Conservation (phyloP, 37 sponge, comb jelly and placozoan genomes). For the Chondrosia reniformis region DNA sequence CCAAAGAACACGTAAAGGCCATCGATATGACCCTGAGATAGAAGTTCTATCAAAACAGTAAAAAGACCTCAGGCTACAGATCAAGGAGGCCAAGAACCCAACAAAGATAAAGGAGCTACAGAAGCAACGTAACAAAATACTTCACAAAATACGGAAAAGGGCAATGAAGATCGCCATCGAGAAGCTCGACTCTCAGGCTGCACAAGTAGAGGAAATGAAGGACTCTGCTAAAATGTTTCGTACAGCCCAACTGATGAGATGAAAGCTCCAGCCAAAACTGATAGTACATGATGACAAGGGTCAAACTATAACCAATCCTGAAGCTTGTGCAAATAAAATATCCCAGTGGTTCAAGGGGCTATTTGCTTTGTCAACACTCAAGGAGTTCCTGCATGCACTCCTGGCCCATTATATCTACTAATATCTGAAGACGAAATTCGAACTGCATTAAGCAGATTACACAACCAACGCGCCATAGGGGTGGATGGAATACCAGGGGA, state of each 20-base stretch:
- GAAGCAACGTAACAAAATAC: conserved; percentile 12
- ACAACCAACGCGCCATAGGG: not conserved
- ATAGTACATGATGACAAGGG: conserved; percentile 9
- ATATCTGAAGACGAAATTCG: conserved; percentile 14
- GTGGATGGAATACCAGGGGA: conserved; percentile 2
- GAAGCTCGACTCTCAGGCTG: conserved; percentile 2
- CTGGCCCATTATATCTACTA: not conserved
- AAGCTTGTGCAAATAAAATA: not conserved
- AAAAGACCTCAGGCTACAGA: conserved; percentile 12
- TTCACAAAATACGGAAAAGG: not conserved
- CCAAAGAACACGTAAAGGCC: conserved; percentile 3
- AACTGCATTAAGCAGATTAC: not conserved
- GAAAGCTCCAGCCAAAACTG: conserved; percentile 2
- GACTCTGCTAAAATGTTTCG: conserved; percentile 16
- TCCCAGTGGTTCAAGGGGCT: conserved; percentile 15
- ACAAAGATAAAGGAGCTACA: not conserved
- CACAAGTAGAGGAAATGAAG: conserved; percentile 12
- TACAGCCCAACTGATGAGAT: conserved; percentile 7
- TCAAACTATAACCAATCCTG: conserved; percentile 14
- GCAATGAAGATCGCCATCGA: conserved; percentile 15
- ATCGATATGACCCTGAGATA: conserved; percentile 18
- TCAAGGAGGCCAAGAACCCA: not conserved
- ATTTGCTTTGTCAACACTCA: not conserved
- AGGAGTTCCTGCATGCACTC: conserved; percentile 3
- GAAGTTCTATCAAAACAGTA: not conserved